These are phyloP conservation scores for Dendrolimus punctatus DNA, from an alignment of 1,140 invertebrate genomes.

Conservation along the genomic window DNA sequence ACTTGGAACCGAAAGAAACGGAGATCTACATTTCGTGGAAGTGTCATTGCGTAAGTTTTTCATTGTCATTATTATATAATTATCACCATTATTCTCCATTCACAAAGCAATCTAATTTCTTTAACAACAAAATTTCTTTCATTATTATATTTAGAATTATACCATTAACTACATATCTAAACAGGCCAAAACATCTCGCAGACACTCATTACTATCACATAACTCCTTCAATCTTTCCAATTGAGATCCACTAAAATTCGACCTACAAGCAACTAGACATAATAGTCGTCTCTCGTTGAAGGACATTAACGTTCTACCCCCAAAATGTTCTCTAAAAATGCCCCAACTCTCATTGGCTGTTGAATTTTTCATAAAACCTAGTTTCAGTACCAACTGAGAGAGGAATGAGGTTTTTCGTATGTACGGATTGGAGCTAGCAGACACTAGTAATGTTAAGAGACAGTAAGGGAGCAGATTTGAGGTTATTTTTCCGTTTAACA, in stretches of 20 bases:
- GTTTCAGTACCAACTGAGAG: constrained; percentile 34
- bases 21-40: no score
- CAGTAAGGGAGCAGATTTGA: constrained; percentile 41
- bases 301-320: constrained; percentile 26
- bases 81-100: no score
- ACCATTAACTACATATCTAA: constrained; percentile 19
- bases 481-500: constrained; percentile 52
- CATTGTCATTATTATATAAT: no score
- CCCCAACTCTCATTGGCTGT: constrained; percentile 21
- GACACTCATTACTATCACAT: constrained; percentile 40
- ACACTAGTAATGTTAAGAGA: constrained; percentile 45
- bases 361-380: constrained; percentile 29
- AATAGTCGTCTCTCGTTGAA: constrained; percentile 56
- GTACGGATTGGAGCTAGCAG: constrained; percentile 47
- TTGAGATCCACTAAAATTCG: constrained; percentile 47
- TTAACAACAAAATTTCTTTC: no score
- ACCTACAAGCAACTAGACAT: constrained; percentile 57
- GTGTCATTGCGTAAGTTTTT: no score
- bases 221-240: constrained; percentile 54
- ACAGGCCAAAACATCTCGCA: constrained; percentile 48
- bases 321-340: constrained; percentile 32
- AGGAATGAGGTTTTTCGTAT: constrained; percentile 39
- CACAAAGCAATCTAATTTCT: no score
- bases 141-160: no score
- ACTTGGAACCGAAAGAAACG: no score